Percentiles rank a stretch among this genome's conserved stretches.
These are phyloP conservation scores for Nestor notabilis DNA, from an alignment of 2,113 vertebrate species.

Conservation along the genomic window DNA sequence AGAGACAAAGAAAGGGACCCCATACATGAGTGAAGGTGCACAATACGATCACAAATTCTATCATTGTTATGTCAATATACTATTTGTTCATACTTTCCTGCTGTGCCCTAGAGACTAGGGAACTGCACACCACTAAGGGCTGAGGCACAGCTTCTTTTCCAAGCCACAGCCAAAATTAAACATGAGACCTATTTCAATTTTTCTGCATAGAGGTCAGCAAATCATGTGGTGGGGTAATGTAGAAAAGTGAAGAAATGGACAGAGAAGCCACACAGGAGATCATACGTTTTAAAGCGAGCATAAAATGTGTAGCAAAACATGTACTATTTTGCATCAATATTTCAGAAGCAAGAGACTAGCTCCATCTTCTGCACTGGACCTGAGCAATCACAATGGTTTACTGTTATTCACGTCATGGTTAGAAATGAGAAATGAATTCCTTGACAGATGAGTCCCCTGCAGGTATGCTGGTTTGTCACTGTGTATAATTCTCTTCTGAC, in stretches of 20 bases:
- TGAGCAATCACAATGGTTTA: conserved; percentile 1
- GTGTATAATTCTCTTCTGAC: conserved; percentile 46
- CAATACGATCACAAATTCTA: not conserved
- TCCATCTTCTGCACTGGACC: not conserved
- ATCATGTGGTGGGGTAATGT: not conserved
- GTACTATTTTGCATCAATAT: not conserved
- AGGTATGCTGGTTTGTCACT: not conserved
- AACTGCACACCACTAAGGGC: not conserved
- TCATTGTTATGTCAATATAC: not conserved
- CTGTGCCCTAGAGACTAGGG: not conserved
- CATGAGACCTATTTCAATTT: not conserved
- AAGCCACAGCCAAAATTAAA: not conserved
- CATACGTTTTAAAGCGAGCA: not conserved
- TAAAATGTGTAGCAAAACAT: not conserved
- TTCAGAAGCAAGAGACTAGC: conserved; percentile 6
- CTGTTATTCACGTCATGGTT: conserved; percentile 38
- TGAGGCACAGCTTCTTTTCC: not conserved
- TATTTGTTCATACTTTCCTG: not conserved
- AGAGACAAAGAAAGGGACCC: not conserved
- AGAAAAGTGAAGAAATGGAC: not conserved
- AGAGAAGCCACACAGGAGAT: not conserved
- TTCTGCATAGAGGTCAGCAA: not conserved
- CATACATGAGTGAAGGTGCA: not conserved
- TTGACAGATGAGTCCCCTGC: conserved; percentile 53
- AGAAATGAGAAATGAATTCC: conserved; percentile 60